phyloP scores from a whole-genome alignment of 2,113 vertebrate species.

The Cervus canadensis region DNA sequence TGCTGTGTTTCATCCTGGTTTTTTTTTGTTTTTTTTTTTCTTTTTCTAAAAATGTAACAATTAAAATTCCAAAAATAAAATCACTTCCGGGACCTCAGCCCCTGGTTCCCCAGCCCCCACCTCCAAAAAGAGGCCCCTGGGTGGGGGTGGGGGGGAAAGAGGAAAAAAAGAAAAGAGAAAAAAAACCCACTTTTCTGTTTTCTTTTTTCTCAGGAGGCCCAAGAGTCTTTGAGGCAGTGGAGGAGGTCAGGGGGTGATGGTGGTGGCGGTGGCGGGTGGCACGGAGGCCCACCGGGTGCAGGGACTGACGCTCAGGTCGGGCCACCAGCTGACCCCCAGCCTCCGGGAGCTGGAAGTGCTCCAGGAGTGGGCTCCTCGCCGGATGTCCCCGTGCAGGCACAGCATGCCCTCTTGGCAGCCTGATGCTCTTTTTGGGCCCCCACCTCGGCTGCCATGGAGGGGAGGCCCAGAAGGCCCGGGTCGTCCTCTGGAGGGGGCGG shows the following conservation, averaged over 20 bases:
- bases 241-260: neutral
- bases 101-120: constrained; percentile 49
- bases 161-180: constrained; percentile 56
- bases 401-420: constrained; percentile 53
- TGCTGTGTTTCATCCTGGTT: constrained; percentile 65
- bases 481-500: neutral
- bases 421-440: constrained; percentile 55
- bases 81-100: constrained; percentile 27
- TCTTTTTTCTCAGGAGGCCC: constrained; percentile 66
- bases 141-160: neutral
- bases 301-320: constrained; percentile 34
- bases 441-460: constrained; percentile 59
- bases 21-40: neutral
- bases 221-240: constrained; percentile 55
- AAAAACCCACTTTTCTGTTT: constrained; percentile 64
- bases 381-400: neutral
- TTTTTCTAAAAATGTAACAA: constrained; percentile 74
- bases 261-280: neutral
- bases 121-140: constrained; percentile 49
- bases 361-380: neutral
- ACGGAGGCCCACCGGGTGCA: neutral
- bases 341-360: neutral
- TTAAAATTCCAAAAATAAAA: constrained; percentile 76
- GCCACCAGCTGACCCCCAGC: constrained; percentile 24
- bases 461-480: constrained; percentile 66